A percentile compares a stretch with the other conserved stretches of the same genome.
These are phyloP conservation scores for Subanguina moxae DNA, from an alignment of 1,140 invertebrate species.

Conservation along the genomic window DNA sequence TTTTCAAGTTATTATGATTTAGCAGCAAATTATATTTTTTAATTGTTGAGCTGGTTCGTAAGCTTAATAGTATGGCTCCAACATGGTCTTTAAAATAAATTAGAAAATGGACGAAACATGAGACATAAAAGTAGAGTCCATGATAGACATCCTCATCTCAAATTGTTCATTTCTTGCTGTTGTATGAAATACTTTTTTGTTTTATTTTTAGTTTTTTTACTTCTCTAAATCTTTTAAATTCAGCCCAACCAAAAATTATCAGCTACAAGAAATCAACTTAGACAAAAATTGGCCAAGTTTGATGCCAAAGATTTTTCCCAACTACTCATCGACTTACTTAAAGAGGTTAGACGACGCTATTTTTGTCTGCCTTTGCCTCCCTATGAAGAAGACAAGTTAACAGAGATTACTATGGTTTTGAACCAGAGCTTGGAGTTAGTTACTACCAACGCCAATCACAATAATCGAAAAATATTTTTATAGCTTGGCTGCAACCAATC, in stretches of 20 bases:
- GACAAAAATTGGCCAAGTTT: slow-evolving; percentile 90
- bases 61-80: no score
- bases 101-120: no score
- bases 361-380: slow-evolving; percentile 30
- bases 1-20: no score
- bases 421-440: neutral
- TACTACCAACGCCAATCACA: neutral
- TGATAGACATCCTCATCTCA: no score
- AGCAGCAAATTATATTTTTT: no score
- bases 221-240: slow-evolving; percentile 6
- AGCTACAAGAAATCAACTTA: slow-evolving; percentile 65
- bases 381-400: neutral
- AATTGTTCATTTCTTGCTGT: no score
- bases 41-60: no score
- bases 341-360: slow-evolving; percentile 75
- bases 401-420: slow-evolving; percentile 5
- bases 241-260: slow-evolving; percentile 51
- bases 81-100: no score
- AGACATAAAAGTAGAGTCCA: no score
- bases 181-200: no score
- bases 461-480: neutral
- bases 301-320: slow-evolving; percentile 80
- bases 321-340: slow-evolving; percentile 81
- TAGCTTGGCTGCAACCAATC: neutral
- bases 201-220: no score